Percentiles rank a stretch among this genome's conserved stretches.
These are phyloP conservation scores for Eremobia ochroleuca DNA, from an alignment of 2,888 invertebrate species.

Conservation along the genomic window DNA sequence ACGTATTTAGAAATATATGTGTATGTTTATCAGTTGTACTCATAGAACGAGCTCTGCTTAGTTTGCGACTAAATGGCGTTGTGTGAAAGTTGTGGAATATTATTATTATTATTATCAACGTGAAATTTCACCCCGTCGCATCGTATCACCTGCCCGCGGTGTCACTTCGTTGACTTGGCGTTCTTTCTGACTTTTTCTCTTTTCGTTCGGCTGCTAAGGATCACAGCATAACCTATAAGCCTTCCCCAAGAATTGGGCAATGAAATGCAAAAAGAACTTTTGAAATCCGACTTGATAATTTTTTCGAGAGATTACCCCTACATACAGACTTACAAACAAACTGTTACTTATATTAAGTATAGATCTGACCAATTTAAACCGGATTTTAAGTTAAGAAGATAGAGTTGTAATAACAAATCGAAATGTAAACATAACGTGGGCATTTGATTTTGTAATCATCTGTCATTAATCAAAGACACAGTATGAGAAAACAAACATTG, in stretches of 20 bases:
- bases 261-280: background rate
- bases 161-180: background rate
- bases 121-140: too few species aligned
- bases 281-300: background rate
- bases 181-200: background rate
- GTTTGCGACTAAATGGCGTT: too few species aligned
- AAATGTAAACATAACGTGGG: background rate
- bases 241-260: background rate
- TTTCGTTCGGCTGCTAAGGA: background rate
- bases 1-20: too few species aligned
- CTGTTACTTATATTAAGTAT: background rate
- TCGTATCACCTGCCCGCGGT: too few species aligned
- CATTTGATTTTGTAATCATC: background rate
- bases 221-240: background rate
- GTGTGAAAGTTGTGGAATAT: too few species aligned
- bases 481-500: background rate
- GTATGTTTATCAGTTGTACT: too few species aligned
- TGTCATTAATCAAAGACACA: background rate
- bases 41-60: too few species aligned
- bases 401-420: background rate
- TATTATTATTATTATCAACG: too few species aligned
- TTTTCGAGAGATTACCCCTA: background rate
- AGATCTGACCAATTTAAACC: constrained; percentile 2
- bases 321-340: background rate
- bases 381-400: background rate